phyloP scores from a whole-genome alignment of 64 coral and sea anemone species.

The Trachythela sp. region DNA sequence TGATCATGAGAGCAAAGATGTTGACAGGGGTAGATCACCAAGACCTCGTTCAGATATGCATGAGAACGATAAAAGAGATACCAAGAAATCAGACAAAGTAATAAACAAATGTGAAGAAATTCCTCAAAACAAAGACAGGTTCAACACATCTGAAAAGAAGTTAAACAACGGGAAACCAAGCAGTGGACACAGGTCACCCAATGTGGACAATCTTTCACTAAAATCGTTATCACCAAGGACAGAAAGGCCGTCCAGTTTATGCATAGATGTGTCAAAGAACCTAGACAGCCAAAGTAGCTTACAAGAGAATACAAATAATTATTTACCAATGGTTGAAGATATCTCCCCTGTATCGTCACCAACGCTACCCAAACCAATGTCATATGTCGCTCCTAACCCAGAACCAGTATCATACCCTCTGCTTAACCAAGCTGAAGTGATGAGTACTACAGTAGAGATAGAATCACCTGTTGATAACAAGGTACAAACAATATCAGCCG shows the following conservation, averaged over 20 bases:
- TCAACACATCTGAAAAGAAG: not conserved
- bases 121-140: not conserved
- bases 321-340: slow-evolving; percentile 82
- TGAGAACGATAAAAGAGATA: slow-evolving; percentile 56
- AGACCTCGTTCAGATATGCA: slow-evolving; percentile 10
- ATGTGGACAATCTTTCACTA: not conserved
- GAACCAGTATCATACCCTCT: not conserved
- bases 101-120: not conserved
- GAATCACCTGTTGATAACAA: not conserved
- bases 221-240: not conserved
- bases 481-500: slow-evolving; percentile 40
- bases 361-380: not conserved
- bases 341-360: slow-evolving; percentile 90
- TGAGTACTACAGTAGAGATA: not conserved
- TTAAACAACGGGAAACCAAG: not conserved
- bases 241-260: not conserved
- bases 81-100: not conserved
- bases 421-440: not conserved
- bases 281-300: too few relatives aligned
- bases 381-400: not conserved
- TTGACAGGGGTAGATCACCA: not conserved
- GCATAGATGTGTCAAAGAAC: too few relatives aligned
- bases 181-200: not conserved
- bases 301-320: slow-evolving; percentile 32
- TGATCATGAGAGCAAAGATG: slow-evolving; percentile 25